phyloP scores from a whole-genome alignment of 2,797 vertebrate species.

The Gymnopithys bicolor region DNA sequence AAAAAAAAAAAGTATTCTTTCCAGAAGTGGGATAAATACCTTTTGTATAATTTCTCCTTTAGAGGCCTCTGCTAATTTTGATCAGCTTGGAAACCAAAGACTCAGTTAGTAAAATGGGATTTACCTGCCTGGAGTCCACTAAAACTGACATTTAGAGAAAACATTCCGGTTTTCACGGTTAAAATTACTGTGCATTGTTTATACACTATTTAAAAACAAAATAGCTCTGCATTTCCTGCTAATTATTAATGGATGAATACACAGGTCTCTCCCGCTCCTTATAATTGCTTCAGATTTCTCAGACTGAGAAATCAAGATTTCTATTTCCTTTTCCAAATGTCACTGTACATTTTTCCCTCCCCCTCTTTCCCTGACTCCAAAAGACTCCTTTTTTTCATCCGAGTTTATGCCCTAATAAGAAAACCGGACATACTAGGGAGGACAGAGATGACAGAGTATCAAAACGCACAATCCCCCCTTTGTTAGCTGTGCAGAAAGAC shows the following conservation, averaged over 20 bases:
- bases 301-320: background rate
- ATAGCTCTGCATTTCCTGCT: background rate
- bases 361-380: background rate
- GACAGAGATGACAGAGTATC: conserved; percentile 65
- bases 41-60: background rate
- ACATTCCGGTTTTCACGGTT: background rate
- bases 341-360: conserved; percentile 19
- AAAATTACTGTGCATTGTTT: background rate
- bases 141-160: background rate
- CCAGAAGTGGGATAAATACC: background rate
- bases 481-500: conserved; percentile 58
- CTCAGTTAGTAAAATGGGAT: background rate
- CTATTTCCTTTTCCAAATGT: conserved; percentile 38
- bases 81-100: background rate
- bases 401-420: conserved; percentile 52
- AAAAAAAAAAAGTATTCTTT: background rate
- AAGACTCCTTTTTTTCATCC: conserved; percentile 35
- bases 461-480: conserved; percentile 45
- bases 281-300: background rate
- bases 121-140: background rate
- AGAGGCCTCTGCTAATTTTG: background rate
- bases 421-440: conserved; percentile 50
- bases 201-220: background rate
- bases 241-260: background rate
- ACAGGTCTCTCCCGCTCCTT: background rate